Evolutionary conservation across 2,888 invertebrate genomes (phyloP), one percentile per base, ranked within the genome.

Genomic region (Meghimatium bilineatum): DNA sequence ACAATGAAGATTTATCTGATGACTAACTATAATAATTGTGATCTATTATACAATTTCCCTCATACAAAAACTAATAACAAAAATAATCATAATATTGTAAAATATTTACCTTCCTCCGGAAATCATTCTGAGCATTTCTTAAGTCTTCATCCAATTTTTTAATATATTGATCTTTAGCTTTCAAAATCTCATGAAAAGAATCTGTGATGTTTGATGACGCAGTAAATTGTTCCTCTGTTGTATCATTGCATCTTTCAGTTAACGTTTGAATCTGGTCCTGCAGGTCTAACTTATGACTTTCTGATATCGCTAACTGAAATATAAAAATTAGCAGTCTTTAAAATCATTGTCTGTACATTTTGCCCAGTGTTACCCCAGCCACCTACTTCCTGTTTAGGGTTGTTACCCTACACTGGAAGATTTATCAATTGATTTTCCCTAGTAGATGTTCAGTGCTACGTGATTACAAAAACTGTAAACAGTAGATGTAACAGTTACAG

Each of bases 111-210:
- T 88, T 63, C 88, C 90, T 91, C 38, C 85, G 87, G 8, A 86
- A 75, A 34, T 91, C 91, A 0, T 83, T 81, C 69, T 90, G 86
- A 6, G 87, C 72, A 32, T 86, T 85, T 29, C 84, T 85, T 29
- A 89, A 88, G 82, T 91, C 90, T 63, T 89, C 86, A 81, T 91
- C 91, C 52, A 90, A 84, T 80, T 90, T 90, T 38, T 80, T 76
- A 60, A 92, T 92, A 69, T 88, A 89, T 84, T 90, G 89, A 85
- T 92, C 90, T 82, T 92, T 92, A 34, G 89, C 90, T 66, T 89
- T 87, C 20, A 91, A 76, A 12, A 90, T 91, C 72, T 91, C 90
- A 23, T 89, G 86, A 14, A 86, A 82, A 75, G 87, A 86, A 1
- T 86, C 77, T 14, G 79, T 75, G 14, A 86, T 80, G 29, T 88